A percentile compares a stretch with the other conserved stretches of the same genome.
phyloP scores from a whole-genome alignment of 2,797 vertebrate species.

The Coregonus ussuriensis region DNA sequence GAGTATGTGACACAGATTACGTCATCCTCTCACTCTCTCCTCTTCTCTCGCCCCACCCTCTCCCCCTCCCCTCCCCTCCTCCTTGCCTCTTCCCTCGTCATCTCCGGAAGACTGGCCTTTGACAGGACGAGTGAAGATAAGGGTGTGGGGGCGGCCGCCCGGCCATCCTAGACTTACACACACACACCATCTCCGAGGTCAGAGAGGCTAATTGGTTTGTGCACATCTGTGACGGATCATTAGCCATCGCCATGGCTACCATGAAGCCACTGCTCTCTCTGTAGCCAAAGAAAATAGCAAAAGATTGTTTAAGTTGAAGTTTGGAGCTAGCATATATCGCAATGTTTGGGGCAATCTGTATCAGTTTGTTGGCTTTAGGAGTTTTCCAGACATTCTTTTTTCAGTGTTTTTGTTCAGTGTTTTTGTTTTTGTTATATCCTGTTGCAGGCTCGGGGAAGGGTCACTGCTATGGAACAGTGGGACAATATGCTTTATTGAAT shows the following conservation, averaged over 20 bases:
- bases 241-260: constrained; percentile 52
- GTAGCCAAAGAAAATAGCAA: constrained; percentile 33
- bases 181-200: constrained; percentile 59
- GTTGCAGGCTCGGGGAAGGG: not conserved
- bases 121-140: constrained; percentile 33
- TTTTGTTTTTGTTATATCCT: constrained; percentile 14
- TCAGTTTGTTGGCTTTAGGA: constrained; percentile 29
- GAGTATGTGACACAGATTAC: not conserved
- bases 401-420: constrained; percentile 6
- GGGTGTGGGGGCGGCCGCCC: not conserved
- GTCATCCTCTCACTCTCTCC: not conserved
- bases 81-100: not conserved
- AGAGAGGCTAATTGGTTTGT: constrained; percentile 74
- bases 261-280: constrained; percentile 36
- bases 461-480: not conserved
- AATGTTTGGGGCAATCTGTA: constrained; percentile 40
- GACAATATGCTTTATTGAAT: constrained; percentile 1
- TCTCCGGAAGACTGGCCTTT: constrained; percentile 21
- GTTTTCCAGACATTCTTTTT: constrained; percentile 17
- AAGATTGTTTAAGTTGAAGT: not conserved
- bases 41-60: not conserved
- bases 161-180: constrained; percentile 31
- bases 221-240: constrained; percentile 63
- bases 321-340: constrained; percentile 34
- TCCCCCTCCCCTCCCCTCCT: constrained; percentile 32